Evolutionary conservation across 2,888 invertebrate species (phyloP).

Genomic region (Bursaphelenchus okinawaensis): DNA sequence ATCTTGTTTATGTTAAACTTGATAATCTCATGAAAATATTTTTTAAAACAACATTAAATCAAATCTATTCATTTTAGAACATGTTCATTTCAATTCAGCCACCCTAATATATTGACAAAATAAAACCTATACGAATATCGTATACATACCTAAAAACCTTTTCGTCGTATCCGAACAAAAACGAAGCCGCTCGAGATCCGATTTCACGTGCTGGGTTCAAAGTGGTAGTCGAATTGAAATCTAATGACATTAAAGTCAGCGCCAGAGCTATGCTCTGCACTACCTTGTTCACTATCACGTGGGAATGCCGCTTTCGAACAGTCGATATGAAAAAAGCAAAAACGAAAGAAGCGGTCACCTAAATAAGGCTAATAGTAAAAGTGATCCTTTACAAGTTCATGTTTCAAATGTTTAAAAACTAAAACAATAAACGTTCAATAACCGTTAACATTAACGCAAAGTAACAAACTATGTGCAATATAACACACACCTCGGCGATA

Average conservation of each 20-base stretch:
- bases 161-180: neutral
- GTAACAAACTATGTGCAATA: too few relatives aligned
- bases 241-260: constrained; percentile 36
- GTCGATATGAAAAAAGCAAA: constrained; percentile 12
- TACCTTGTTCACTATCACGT: neutral
- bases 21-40: too few relatives aligned
- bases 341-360: neutral
- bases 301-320: constrained; percentile 30
- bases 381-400: neutral
- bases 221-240: constrained; percentile 62
- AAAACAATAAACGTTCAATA: too few relatives aligned
- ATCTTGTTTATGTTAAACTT: too few relatives aligned
- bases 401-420: neutral
- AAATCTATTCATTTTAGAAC: too few relatives aligned
- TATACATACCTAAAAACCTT: constrained; percentile 1
- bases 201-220: constrained; percentile 11
- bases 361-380: neutral
- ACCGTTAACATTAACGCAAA: neutral
- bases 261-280: constrained; percentile 28
- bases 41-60: neutral
- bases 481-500: constrained; percentile 61
- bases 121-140: neutral
- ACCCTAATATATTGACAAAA: too few relatives aligned
- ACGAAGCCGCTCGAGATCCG: neutral
- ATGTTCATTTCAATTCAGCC: neutral